A percentile compares a stretch with the other conserved stretches of the same genome.
phyloP scores from a whole-genome alignment of 2,888 invertebrate species.

The Campaea margaritaria region DNA sequence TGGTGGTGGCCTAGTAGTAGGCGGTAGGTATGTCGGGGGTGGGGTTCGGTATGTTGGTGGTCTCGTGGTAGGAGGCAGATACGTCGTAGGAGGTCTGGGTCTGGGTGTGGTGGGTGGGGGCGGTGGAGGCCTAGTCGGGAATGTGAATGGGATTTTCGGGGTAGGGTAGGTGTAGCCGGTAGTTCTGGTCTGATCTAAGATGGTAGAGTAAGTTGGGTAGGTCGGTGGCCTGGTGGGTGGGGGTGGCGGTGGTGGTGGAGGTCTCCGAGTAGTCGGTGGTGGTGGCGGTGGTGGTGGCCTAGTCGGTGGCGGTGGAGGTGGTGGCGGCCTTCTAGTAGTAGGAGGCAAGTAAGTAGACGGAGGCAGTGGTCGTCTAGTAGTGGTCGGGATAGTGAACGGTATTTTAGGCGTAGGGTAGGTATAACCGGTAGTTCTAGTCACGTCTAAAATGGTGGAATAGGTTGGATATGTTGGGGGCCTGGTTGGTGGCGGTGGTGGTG shows the following conservation, averaged over 20 bases:
- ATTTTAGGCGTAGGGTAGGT: constrained; percentile 54
- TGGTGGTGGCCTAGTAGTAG: constrained; percentile 43
- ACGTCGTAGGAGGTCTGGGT: constrained; percentile 41
- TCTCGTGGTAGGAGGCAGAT: constrained; percentile 40
- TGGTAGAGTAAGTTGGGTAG: constrained; percentile 38
- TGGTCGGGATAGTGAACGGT: constrained; percentile 44
- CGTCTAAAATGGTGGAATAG: constrained; percentile 37
- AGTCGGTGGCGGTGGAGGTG: constrained; percentile 43
- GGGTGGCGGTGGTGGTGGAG: constrained; percentile 38
- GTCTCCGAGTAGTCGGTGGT: constrained; percentile 40
- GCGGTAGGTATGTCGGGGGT: constrained; percentile 38
- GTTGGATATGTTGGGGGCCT: constrained; percentile 31
- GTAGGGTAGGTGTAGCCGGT: constrained; percentile 62
- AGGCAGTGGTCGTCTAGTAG: constrained; percentile 39
- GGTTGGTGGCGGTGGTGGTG: constrained; percentile 30
- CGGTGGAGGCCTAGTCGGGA: constrained; percentile 34
- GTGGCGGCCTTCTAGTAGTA: constrained; percentile 37
- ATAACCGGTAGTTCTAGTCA: constrained; percentile 58
- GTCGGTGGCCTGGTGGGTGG: constrained; percentile 43
- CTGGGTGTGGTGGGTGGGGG: constrained; percentile 39
- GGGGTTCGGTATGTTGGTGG: constrained; percentile 21
- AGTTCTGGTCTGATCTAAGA: constrained; percentile 44
- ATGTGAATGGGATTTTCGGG: constrained; percentile 48
- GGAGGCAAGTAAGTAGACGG: constrained; percentile 44
- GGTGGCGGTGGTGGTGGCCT: constrained; percentile 32